Evolutionary conservation across 2,113 vertebrate species (phyloP).

Genomic region (Cacatua alba): DNA sequence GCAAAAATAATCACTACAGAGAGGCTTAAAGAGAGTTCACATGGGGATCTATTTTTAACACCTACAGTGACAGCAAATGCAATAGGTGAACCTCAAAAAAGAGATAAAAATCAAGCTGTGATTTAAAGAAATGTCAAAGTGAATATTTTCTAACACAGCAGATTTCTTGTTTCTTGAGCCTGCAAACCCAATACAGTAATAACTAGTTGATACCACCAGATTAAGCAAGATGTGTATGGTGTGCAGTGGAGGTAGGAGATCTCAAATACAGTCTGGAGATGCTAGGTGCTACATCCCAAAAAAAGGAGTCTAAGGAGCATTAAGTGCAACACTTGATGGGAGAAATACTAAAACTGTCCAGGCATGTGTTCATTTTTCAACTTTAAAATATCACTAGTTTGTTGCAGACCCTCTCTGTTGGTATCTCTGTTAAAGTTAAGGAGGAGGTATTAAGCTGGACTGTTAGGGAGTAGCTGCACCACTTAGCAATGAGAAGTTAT

Average conservation of each 20-base stretch:
- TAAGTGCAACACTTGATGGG: not conserved
- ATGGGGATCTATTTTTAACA: conserved; percentile 19
- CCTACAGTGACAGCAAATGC: not conserved
- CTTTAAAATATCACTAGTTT: not conserved
- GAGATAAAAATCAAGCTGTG: not conserved
- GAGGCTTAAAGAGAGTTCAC: not conserved
- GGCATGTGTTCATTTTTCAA: not conserved
- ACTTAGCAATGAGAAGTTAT: not conserved
- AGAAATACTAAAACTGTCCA: not conserved
- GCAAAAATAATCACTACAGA: not conserved
- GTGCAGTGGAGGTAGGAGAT: not conserved
- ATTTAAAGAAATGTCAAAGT: not conserved
- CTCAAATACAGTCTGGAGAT: not conserved
- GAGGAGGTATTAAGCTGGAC: not conserved
- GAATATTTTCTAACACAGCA: not conserved
- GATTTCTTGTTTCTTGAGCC: not conserved
- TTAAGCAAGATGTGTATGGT: not conserved
- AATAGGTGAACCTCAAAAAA: not conserved
- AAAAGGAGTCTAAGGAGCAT: not conserved
- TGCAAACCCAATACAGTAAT: not conserved
- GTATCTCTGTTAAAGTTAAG: not conserved
- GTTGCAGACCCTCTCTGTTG: not conserved
- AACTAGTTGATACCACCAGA: not conserved
- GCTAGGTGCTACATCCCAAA: not conserved
- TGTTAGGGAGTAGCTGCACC: not conserved